Evolutionary conservation across 2,113 vertebrate species (phyloP).

Genomic region (Pitta sordida): DNA sequence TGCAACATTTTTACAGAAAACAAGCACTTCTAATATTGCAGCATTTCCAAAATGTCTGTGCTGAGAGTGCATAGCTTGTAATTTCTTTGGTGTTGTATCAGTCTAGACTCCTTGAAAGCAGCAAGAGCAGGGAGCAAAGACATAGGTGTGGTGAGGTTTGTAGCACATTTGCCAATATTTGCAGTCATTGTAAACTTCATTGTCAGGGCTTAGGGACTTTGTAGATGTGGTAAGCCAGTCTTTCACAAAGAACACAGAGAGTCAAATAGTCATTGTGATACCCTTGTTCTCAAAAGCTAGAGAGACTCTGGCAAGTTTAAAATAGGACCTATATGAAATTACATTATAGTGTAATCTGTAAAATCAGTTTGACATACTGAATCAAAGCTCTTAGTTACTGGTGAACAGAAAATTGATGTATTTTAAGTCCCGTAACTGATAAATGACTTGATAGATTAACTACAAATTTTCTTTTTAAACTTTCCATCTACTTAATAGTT

Average conservation of each 20-base stretch:
- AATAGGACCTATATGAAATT: not conserved
- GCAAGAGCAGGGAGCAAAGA: conserved; percentile 8
- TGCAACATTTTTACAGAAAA: conserved; percentile 13
- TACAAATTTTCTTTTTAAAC: conserved; percentile 7
- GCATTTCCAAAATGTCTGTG: conserved; percentile 12
- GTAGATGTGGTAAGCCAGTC: not conserved
- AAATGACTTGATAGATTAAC: conserved; percentile 1
- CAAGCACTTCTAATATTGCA: not conserved
- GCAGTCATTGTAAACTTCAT: conserved; percentile 7
- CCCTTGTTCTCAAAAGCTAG: not conserved
- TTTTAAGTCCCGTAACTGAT: not conserved
- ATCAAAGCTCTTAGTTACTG: conserved; percentile 5
- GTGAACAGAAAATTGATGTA: conserved; percentile 12
- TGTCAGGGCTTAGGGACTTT: conserved; percentile 15
- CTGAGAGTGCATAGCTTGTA: not conserved
- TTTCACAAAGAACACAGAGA: conserved; percentile 14
- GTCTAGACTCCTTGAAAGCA: conserved; percentile 17
- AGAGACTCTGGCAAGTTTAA: not conserved
- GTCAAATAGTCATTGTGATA: conserved; percentile 13
- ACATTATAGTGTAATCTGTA: conserved; percentile 15
- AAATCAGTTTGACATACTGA: conserved; percentile 26
- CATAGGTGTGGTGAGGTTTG: not conserved
- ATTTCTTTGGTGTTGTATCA: conserved; percentile 23
- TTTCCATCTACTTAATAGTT: not conserved
- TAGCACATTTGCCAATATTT: conserved; percentile 40